phyloP scores from a whole-genome alignment of 30 jellyfish, hydroid and myxozoan genomes.

The Aurelia aurita region DNA sequence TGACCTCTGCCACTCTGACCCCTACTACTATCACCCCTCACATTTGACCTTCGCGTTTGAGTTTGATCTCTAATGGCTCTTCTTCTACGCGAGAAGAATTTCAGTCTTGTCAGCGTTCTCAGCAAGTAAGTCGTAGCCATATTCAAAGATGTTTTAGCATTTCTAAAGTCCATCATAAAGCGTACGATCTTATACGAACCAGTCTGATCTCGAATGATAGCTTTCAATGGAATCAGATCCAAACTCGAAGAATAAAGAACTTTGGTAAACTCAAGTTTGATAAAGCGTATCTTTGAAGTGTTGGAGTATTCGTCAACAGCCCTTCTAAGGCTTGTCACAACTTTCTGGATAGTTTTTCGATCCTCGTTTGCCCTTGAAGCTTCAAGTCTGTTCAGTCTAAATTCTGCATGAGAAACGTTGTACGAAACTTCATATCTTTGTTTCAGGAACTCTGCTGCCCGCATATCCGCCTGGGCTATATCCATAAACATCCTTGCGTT shows the following conservation, averaged over 20 bases:
- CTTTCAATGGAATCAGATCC: slow-evolving; percentile 66
- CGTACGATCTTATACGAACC: slow-evolving; percentile 31
- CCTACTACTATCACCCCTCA: neutral
- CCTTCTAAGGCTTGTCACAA: slow-evolving; percentile 11
- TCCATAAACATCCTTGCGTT: slow-evolving; percentile 52
- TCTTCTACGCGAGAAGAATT: slow-evolving; percentile 40
- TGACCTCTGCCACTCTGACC: too few species aligned
- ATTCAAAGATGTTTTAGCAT: slow-evolving; percentile 29
- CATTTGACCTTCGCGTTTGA: neutral
- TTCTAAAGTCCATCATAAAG: slow-evolving; percentile 52
- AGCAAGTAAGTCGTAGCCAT: slow-evolving; percentile 41
- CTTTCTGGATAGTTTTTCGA: slow-evolving; percentile 3
- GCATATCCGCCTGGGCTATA: slow-evolving; percentile 59
- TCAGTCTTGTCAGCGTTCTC: slow-evolving; percentile 36
- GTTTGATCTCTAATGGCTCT: neutral
- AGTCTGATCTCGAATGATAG: slow-evolving; percentile 26
- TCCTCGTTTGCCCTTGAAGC: slow-evolving; percentile 3
- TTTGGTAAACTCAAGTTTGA: slow-evolving; percentile 68
- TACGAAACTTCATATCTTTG: slow-evolving; percentile 55
- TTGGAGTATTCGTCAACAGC: slow-evolving; percentile 39
- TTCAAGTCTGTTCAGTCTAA: slow-evolving; percentile 10
- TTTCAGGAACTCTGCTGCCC: slow-evolving; percentile 54
- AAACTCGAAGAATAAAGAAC: slow-evolving; percentile 32
- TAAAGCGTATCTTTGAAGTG: slow-evolving; percentile 61
- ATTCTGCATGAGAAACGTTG: slow-evolving; percentile 55